A percentile compares a stretch with the other conserved stretches of the same genome.
Evolutionary conservation across 2,113 vertebrate genomes (phyloP).

Genomic region (Pluvialis apricaria): DNA sequence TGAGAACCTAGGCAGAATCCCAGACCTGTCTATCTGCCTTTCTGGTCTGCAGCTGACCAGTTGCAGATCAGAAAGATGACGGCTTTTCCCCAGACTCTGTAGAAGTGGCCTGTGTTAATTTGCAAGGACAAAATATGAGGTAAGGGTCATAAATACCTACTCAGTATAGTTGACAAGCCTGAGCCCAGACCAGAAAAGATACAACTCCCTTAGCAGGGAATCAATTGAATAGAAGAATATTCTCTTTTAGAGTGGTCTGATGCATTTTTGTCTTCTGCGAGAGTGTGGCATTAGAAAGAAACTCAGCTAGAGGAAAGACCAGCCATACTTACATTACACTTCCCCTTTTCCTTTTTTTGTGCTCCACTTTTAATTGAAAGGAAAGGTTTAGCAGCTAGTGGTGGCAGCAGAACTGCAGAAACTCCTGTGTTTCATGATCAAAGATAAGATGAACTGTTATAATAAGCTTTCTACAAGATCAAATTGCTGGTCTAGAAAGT

Average conservation of each 20-base stretch:
- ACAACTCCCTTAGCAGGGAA: background rate
- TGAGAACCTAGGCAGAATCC: background rate
- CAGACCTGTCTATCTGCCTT: background rate
- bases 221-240: background rate
- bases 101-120: background rate
- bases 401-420: background rate
- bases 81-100: background rate
- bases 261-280: background rate
- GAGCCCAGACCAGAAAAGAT: background rate
- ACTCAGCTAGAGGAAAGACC: background rate
- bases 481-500: background rate
- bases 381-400: background rate
- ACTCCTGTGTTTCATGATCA: background rate
- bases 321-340: background rate
- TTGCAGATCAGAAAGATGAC: background rate
- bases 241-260: background rate
- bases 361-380: background rate
- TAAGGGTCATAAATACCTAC: background rate
- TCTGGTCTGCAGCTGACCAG: background rate
- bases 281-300: background rate
- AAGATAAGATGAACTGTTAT: background rate
- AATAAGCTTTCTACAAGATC: fast-evolving
- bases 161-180: background rate
- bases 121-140: background rate
- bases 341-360: background rate